Conservation (phyloP, 2,888 invertebrate genomes). For the Apomyelois bistriatella region DNA sequence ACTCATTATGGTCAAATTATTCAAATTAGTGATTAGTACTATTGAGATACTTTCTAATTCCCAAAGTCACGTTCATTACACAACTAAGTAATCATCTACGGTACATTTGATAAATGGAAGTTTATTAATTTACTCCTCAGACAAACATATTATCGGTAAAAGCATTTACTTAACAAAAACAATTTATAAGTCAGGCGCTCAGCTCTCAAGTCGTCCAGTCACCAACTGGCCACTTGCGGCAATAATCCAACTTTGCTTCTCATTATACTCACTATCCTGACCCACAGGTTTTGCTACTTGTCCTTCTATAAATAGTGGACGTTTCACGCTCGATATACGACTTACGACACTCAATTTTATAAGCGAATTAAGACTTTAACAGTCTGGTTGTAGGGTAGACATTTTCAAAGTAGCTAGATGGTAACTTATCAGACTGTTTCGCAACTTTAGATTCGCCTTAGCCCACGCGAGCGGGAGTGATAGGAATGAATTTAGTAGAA, state of each 20-base stretch:
- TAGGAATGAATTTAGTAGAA: slow-evolving; percentile 62
- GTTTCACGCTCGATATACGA: slow-evolving; percentile 27
- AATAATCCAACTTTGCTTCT: slow-evolving; percentile 53
- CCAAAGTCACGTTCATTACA: no score
- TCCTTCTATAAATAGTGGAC: slow-evolving; percentile 67
- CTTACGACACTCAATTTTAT: slow-evolving; percentile 20
- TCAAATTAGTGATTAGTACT: no score
- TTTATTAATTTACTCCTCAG: no score
- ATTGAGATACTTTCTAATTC: no score
- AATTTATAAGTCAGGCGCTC: background rate
- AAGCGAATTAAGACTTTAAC: slow-evolving; percentile 30
- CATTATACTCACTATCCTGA: slow-evolving; percentile 60
- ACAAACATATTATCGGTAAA: no score
- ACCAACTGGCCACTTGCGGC: slow-evolving; percentile 46
- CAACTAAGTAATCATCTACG: no score
- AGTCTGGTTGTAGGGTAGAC: slow-evolving; percentile 23
- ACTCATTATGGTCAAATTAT: no score
- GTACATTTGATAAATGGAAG: no score
- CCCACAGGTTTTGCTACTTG: slow-evolving; percentile 67
- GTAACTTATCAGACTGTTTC: slow-evolving; percentile 24
- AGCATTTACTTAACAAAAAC: no score
- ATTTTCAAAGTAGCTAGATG: slow-evolving; percentile 18
- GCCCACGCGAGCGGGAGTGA: slow-evolving; percentile 63
- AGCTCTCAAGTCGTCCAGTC: slow-evolving; percentile 21
- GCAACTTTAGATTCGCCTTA: slow-evolving; percentile 38